phyloP scores from a whole-genome alignment of 2,888 invertebrate species.

The Antheraea yamamai region DNA sequence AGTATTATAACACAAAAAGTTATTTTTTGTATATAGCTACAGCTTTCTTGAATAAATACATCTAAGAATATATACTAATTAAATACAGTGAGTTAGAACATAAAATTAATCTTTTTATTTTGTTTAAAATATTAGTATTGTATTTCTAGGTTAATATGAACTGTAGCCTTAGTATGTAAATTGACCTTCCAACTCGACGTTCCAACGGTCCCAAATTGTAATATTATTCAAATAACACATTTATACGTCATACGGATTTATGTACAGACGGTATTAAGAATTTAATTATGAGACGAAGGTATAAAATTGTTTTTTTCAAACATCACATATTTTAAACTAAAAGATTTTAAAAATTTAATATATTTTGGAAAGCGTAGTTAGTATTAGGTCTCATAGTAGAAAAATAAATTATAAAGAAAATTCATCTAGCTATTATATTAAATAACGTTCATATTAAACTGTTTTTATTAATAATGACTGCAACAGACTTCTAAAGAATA shows the following conservation, averaged over 20 bases:
- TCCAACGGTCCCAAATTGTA: slow-evolving; percentile 57
- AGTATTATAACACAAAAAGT: neutral
- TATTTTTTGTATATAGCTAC: neutral
- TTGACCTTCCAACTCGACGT: slow-evolving; percentile 44
- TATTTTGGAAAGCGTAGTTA: neutral
- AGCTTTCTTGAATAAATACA: neutral
- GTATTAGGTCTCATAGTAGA: neutral
- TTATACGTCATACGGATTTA: slow-evolving; percentile 57
- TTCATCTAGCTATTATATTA: neutral
- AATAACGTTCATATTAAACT: too few relatives aligned
- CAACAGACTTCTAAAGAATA: too few relatives aligned
- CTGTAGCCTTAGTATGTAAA: slow-evolving; percentile 49
- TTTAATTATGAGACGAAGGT: slow-evolving; percentile 43
- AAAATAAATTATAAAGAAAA: neutral
- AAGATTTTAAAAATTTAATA: slow-evolving; percentile 2
- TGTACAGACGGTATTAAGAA: slow-evolving; percentile 48
- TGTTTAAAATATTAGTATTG: neutral
- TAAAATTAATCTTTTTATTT: neutral
- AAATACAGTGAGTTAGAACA: neutral
- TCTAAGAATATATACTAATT: neutral
- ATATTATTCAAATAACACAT: slow-evolving; percentile 64
- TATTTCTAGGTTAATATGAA: neutral
- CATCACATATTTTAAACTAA: slow-evolving; percentile 20
- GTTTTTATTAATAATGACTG: too few relatives aligned
- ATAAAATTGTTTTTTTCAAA: slow-evolving; percentile 21